A percentile compares a stretch with the other conserved stretches of the same genome.
Evolutionary conservation across 2,797 vertebrate species (phyloP).

Genomic region (Acropternis orthonyx): DNA sequence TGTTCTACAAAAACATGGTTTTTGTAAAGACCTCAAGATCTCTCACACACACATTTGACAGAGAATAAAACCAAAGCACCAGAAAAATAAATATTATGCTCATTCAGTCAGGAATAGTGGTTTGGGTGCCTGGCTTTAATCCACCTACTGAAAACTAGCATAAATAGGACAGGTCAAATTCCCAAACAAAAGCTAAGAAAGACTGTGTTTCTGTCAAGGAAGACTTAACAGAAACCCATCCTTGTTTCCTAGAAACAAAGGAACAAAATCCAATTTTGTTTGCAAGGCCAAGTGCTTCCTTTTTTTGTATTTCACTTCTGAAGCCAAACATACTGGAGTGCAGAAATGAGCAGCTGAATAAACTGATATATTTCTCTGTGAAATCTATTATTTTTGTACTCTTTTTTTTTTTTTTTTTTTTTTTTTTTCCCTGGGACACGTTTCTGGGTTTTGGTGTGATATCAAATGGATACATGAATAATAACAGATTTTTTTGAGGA

Average conservation of each 20-base stretch:
- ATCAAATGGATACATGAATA: neutral
- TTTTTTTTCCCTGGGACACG: accelerated
- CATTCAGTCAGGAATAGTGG: neutral
- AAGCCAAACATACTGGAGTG: neutral
- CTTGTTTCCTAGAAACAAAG: neutral
- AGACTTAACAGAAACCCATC: neutral
- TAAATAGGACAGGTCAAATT: neutral
- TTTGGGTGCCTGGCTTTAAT: neutral
- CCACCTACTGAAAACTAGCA: neutral
- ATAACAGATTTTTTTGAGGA: neutral
- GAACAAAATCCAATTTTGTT: neutral
- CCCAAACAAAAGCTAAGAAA: neutral
- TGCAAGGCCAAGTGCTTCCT: neutral
- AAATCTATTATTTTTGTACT: neutral
- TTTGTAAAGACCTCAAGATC: neutral
- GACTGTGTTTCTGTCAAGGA: neutral
- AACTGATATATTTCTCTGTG: neutral
- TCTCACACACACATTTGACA: neutral
- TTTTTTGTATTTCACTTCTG: neutral
- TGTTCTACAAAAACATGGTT: neutral
- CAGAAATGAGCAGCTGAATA: neutral
- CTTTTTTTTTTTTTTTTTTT: neutral
- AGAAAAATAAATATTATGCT: neutral
- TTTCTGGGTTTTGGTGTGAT: neutral
- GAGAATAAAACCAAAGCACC: neutral